A percentile compares a stretch with the other conserved stretches of the same genome.
Conservation (phyloP, 2,888 invertebrate genomes). For the Xanthostigma xanthostigma region DNA sequence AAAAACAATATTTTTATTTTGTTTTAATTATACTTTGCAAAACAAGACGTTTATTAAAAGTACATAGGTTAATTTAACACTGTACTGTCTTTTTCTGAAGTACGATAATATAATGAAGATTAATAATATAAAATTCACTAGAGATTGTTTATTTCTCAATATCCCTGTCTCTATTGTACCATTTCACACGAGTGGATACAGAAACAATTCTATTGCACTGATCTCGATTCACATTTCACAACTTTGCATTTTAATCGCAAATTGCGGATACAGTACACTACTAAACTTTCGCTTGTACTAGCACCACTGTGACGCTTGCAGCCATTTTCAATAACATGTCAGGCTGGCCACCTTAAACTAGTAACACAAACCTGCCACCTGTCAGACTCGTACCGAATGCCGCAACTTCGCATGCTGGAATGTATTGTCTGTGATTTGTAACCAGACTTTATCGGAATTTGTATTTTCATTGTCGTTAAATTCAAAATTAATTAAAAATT, state of each 20-base stretch:
- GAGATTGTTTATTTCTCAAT: neutral
- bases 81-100: too few species aligned
- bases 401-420: too few species aligned
- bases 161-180: slow-evolving; percentile 5
- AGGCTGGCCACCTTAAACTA: slow-evolving; percentile 26
- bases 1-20: too few species aligned
- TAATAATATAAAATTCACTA: neutral
- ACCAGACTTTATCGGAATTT: too few species aligned
- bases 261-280: neutral
- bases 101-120: neutral
- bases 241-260: slow-evolving; percentile 5
- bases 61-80: too few species aligned
- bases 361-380: too few species aligned
- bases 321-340: slow-evolving; percentile 30
- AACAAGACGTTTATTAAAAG: too few species aligned
- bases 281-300: slow-evolving; percentile 8
- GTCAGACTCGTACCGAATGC: too few species aligned
- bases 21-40: too few species aligned
- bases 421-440: too few species aligned
- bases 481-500: too few species aligned
- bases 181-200: slow-evolving; percentile 7
- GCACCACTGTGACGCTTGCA: slow-evolving; percentile 12
- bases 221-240: slow-evolving; percentile 7
- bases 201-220: slow-evolving; percentile 1
- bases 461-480: too few species aligned